phyloP scores from a whole-genome alignment of 2,797 vertebrate genomes.

The Chaunax sp. region DNA sequence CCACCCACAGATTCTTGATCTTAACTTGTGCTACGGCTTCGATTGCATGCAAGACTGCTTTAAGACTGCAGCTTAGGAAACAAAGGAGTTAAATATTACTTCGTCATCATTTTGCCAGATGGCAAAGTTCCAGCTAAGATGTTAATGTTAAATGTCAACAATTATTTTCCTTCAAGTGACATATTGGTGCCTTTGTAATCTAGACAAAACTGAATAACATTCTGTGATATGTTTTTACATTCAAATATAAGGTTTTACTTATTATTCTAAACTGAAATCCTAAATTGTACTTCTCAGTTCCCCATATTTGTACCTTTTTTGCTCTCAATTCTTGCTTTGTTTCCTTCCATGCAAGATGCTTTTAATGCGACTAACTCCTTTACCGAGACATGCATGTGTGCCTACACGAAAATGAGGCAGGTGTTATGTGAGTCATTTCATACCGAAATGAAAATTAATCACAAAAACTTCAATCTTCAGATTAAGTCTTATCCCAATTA shows the following conservation, averaged over 20 bases:
- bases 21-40: neutral
- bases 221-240: neutral
- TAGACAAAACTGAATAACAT: neutral
- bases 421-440: neutral
- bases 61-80: conserved; percentile 25
- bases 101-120: conserved; percentile 56
- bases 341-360: no score
- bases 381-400: neutral
- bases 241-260: neutral
- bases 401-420: neutral
- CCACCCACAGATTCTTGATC: neutral
- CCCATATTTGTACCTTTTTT: neutral
- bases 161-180: neutral
- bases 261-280: neutral
- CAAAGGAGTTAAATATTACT: conserved; percentile 53
- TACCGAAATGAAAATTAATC: neutral
- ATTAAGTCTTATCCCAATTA: neutral
- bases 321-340: conserved; percentile 11
- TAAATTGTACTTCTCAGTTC: conserved; percentile 24
- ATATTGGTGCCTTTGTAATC: neutral
- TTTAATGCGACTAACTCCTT: neutral
- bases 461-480: neutral
- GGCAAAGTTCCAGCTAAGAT: conserved; percentile 10
- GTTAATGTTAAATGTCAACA: conserved; percentile 28
- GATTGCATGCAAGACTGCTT: neutral